Evolutionary conservation across 2,888 invertebrate genomes (phyloP).

Genomic region (Pachycephus smyrnensis): DNA sequence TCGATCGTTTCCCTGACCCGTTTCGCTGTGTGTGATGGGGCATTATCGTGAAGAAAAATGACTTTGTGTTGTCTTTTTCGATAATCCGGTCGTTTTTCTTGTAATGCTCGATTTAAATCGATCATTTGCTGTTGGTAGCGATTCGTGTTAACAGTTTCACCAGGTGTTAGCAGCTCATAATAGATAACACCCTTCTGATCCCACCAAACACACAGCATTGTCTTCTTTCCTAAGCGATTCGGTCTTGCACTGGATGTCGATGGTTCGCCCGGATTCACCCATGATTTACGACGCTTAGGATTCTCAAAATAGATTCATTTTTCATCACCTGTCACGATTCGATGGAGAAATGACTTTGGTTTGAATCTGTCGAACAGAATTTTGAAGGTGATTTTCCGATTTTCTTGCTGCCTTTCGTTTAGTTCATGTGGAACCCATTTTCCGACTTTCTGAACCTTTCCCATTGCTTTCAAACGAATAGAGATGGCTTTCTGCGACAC

Average conservation of each 20-base stretch:
- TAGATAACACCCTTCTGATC: conserved; percentile 24
- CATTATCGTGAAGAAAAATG: conserved; percentile 32
- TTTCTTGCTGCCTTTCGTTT: conserved; percentile 29
- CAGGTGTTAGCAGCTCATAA: conserved; percentile 32
- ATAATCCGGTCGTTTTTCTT: conserved; percentile 33
- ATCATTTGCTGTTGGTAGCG: conserved; percentile 31
- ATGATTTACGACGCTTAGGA: conserved; percentile 30
- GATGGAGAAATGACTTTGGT: conserved; percentile 32
- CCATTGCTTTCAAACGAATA: conserved; percentile 39
- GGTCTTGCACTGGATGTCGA: conserved; percentile 26
- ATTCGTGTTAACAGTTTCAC: conserved; percentile 30
- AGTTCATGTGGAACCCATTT: conserved; percentile 41
- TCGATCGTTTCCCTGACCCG: conserved; percentile 28
- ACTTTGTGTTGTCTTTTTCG: conserved; percentile 28
- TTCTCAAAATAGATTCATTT: conserved; percentile 27
- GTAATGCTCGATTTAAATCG: conserved; percentile 19
- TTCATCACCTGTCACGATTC: conserved; percentile 31
- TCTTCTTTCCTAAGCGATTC: conserved; percentile 28
- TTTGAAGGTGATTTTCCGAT: conserved; percentile 29
- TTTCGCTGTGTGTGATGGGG: conserved; percentile 26
- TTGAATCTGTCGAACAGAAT: conserved; percentile 28
- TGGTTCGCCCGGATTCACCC: conserved; percentile 28
- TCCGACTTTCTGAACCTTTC: conserved; percentile 38
- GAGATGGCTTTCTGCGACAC: conserved; percentile 34
- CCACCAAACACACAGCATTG: conserved; percentile 28